These are phyloP conservation scores for Ectemnius cavifrons DNA, from an alignment of 2,888 invertebrate genomes.

Conservation along the genomic window DNA sequence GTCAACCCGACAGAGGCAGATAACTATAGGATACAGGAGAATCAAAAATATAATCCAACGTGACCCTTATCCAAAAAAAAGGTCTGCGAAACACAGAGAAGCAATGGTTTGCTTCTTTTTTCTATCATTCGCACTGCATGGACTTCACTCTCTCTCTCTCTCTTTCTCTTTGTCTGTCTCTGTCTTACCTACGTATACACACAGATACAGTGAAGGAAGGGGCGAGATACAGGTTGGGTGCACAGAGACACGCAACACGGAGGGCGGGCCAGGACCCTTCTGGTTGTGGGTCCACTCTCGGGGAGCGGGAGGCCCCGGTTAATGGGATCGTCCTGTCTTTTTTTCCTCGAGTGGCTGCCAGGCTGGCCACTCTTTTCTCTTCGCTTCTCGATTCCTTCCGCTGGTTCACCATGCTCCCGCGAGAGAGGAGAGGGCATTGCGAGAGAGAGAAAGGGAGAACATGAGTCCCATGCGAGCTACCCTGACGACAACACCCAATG, in stretches of 20 bases:
- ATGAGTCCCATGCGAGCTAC: constrained; percentile 47
- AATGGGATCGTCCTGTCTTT: constrained; percentile 62
- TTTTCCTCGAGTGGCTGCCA: constrained; percentile 28
- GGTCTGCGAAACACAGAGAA: not conserved
- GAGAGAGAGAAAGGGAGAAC: constrained; percentile 15
- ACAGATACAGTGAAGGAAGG: constrained; percentile 17
- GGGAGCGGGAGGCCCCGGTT: constrained; percentile 56
- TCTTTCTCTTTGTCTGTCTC: not conserved
- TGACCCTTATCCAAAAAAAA: not conserved
- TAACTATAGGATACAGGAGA: constrained; percentile 6
- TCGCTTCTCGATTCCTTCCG: constrained; percentile 42
- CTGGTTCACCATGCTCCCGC: not conserved
- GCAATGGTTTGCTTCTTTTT: constrained; percentile 2
- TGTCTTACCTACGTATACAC: constrained; percentile 11
- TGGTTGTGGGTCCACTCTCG: constrained; percentile 15
- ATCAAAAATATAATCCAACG: not conserved
- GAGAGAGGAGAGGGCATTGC: too few relatives aligned
- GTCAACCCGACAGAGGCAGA: not conserved
- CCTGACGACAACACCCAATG: constrained; percentile 75
- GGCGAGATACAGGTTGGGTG: constrained; percentile 37
- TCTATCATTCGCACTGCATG: not conserved
- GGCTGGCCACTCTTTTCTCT: constrained; percentile 45
- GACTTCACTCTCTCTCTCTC: constrained; percentile 16
- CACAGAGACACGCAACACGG: constrained; percentile 42
- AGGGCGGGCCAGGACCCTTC: constrained; percentile 42